Evolutionary conservation across 64 coral and sea anemone genomes (phyloP), one percentile per base, ranked within the genome.

Genomic region (Dendrophyllia cribrosa): DNA sequence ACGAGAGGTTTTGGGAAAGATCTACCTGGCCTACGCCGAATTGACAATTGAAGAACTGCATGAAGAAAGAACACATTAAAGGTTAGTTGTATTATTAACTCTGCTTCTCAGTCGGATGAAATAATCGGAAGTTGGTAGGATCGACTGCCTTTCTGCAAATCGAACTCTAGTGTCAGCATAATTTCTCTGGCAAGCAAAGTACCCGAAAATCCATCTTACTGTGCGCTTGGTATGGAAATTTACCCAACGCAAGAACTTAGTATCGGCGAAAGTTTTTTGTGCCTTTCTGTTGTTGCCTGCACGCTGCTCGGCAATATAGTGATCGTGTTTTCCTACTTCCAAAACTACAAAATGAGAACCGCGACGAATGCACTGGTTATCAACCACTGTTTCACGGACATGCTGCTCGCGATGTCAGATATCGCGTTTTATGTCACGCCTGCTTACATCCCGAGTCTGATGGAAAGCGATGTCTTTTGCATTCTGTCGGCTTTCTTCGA

Each of bases 321-420:
- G 22, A 91, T 97, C 51, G 17, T 94, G 3, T 87, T 88, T 68
- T 77, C 82, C 6, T 97, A 87, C 46, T 80, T 82, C 43, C 70
- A 81, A 47, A 97, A 97, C 69, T 88, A 90, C 72, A 97, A 97
- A n/a, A 93, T 93, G 92, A 70, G 83, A 78, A 97, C 95, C 4
- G 86, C 75, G 45, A 97, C 95, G 0, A 97, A 97, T 53, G 88
- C 74, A 4, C 26, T 97, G 58, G 91, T 97, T 0, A 59, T 97
- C 4, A 97, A 94, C 58, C 86, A 94, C 43, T 97, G 95, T 50
- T 53, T 97, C 13, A 72, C 77, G 3, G 95, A 97, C 71, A 82
- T 86, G 1, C 55, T 97, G 4, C 79, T 93, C 6, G 88, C 55
- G 11, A 24, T 93, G 70, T 71, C 78, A 15, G 95, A 97, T 21